Percentiles rank a stretch among this genome's conserved stretches.
These are phyloP conservation scores for Rhopalosiphum maidis DNA, from an alignment of 1,140 invertebrate species.

Conservation along the genomic window DNA sequence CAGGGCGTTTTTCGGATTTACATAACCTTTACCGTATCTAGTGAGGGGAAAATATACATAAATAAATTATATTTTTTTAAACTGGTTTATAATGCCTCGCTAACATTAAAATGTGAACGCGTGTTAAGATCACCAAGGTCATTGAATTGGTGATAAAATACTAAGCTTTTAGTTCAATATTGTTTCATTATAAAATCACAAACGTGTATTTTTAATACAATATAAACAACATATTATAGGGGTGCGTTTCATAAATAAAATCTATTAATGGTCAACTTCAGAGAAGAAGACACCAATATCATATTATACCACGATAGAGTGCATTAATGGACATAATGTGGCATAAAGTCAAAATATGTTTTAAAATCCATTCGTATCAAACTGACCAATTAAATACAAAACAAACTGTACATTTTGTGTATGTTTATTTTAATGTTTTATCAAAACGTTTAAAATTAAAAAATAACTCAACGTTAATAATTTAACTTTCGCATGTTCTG, in stretches of 20 bases:
- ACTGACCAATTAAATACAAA: background rate
- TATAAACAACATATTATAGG: background rate
- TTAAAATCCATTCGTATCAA: background rate
- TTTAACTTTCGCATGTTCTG: too few species aligned
- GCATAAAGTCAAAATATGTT: background rate
- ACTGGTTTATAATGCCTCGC: background rate
- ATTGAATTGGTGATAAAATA: background rate
- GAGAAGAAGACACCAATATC: background rate
- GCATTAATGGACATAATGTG: background rate
- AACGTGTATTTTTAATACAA: background rate
- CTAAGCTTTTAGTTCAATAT: background rate
- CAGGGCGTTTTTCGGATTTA: background rate
- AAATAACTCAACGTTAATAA: too few species aligned
- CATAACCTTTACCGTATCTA: background rate
- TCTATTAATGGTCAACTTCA: background rate
- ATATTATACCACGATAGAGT: background rate
- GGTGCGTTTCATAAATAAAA: background rate
- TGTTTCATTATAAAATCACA: background rate
- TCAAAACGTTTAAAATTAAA: background rate
- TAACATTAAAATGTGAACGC: background rate
- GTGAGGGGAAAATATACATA: conserved; percentile 11
- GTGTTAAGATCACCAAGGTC: background rate
- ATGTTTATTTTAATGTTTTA: background rate
- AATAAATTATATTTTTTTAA: background rate
- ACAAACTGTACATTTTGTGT: background rate